Base-by-base conservation (phyloP, 2,888 invertebrate genomes). In the Lithosia quadra region DNA sequence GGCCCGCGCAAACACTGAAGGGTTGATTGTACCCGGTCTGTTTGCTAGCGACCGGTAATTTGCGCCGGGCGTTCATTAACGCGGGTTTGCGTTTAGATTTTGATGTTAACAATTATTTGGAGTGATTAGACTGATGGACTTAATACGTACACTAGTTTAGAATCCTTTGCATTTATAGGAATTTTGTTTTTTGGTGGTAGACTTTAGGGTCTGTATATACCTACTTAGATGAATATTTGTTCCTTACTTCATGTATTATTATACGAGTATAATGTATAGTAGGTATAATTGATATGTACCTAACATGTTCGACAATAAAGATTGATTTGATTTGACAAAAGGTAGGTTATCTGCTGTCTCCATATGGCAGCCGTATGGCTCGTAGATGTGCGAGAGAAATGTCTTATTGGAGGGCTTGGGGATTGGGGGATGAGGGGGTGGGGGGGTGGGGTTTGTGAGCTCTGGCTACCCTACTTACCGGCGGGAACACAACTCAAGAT, bases 1-100 rank as follows among this genome's bases (percentile, higher is more conserved):
- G 80, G 85, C 82, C 82, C 86, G 84, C 85, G 91, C 91, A 94
- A 94, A 93, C 93, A 93, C 76, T 86, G 90, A 91, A 92, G 91
- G 93, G 93, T 92, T 92, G 89, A 89, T 89, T 89, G 91, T 88
- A 69, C 66, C 86, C 21, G 86, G 86, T 88, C 77, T 80, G 80
- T 80, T 80, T 81, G 75, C 77, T 88, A 79, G 83, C 84, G 78
- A 74, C 81, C 85, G 86, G 88, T 89, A 90, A 92, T 92, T 92
- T 90, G 88, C 83, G 77, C 74, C 56, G 74, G 75, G 69, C 83
- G 85, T 88, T 91, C 88, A 91, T 91, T 90, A 90, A 78, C 84
- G 77, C 15, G 18, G 75, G 81, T 82, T 81, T 74, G 76, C 69
- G 82, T 76, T 81, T 72, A 76, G 82, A 80, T 80, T 80, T 74